phyloP scores from a whole-genome alignment of 2,113 vertebrate species.

The Oncorhynchus clarkii region DNA sequence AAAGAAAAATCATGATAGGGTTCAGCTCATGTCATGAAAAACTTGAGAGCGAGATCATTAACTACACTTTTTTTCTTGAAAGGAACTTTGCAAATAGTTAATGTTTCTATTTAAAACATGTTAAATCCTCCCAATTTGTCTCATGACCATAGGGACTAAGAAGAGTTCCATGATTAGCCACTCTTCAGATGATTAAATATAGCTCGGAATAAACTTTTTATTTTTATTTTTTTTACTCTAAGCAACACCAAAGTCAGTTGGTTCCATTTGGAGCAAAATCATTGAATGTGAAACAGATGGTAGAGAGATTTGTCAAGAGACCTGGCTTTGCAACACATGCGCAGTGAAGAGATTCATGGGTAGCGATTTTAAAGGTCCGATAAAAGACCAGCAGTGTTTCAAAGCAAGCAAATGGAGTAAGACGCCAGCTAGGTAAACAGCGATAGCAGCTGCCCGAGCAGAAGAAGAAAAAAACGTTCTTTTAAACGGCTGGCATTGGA shows the following conservation, averaged over 20 bases:
- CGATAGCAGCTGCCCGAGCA: slow-evolving; percentile 53
- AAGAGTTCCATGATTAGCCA: neutral
- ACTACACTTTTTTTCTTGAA: neutral
- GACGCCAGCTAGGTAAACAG: slow-evolving; percentile 54
- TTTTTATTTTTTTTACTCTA: too few species aligned
- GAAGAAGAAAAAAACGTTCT: slow-evolving; percentile 22
- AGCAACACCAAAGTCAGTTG: slow-evolving; percentile 37
- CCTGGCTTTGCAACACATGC: slow-evolving; percentile 42
- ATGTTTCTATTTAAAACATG: neutral
- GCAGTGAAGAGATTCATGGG: slow-evolving; percentile 41
- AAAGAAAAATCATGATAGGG: neutral
- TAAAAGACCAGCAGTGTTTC: slow-evolving; percentile 50
- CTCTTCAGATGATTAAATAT: too few species aligned
- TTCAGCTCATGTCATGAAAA: neutral
- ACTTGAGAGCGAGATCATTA: neutral
- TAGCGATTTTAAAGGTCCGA: slow-evolving; percentile 40
- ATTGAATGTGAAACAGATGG: slow-evolving; percentile 59
- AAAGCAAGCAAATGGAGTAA: slow-evolving; percentile 45
- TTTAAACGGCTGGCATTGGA: slow-evolving; percentile 52
- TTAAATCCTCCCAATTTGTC: neutral
- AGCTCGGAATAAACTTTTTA: too few species aligned
- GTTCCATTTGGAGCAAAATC: slow-evolving; percentile 25
- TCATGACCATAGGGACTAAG: neutral
- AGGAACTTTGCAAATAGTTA: neutral
- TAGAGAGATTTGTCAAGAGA: slow-evolving; percentile 35